These are phyloP conservation scores for Plodia interpunctella DNA, from an alignment of 1,140 invertebrate species.

Conservation along the genomic window DNA sequence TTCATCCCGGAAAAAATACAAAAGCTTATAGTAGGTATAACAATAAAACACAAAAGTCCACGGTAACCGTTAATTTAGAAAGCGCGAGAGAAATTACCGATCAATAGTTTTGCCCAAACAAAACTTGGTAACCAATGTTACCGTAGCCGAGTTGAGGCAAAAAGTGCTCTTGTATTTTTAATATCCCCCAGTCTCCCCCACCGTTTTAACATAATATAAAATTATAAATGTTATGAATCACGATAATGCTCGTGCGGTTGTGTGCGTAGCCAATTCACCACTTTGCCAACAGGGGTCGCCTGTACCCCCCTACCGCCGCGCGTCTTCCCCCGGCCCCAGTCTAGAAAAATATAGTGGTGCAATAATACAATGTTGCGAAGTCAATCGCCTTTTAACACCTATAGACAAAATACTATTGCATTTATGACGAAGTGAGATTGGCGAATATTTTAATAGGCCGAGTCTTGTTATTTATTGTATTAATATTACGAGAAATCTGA, in stretches of 20 bases:
- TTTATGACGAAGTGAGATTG: no score
- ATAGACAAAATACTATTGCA: no score
- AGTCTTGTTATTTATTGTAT: no score
- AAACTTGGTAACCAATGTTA: conserved; percentile 65
- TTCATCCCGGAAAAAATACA: no score
- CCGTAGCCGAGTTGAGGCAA: conserved; percentile 34
- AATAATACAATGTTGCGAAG: neutral
- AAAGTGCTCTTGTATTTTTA: conserved; percentile 73
- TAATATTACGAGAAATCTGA: no score
- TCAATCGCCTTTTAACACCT: no score
- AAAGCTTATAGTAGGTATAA: no score
- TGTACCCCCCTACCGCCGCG: conserved; percentile 29
- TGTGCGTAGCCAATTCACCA: conserved; percentile 69
- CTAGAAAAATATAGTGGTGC: neutral
- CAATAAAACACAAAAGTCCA: neutral
- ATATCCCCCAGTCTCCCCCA: conserved; percentile 49
- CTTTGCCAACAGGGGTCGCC: conserved; percentile 40
- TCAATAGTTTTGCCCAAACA: conserved; percentile 71
- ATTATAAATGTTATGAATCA: conserved; percentile 76
- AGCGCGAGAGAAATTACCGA: conserved; percentile 32
- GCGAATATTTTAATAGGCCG: no score
- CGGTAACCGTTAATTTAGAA: conserved; percentile 6
- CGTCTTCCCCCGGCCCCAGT: conserved; percentile 31
- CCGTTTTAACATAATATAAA: conserved; percentile 76
- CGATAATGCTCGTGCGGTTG: conserved; percentile 64